Conservation (phyloP, 2,113 vertebrate species). For the Ceyx cyanopectus region DNA sequence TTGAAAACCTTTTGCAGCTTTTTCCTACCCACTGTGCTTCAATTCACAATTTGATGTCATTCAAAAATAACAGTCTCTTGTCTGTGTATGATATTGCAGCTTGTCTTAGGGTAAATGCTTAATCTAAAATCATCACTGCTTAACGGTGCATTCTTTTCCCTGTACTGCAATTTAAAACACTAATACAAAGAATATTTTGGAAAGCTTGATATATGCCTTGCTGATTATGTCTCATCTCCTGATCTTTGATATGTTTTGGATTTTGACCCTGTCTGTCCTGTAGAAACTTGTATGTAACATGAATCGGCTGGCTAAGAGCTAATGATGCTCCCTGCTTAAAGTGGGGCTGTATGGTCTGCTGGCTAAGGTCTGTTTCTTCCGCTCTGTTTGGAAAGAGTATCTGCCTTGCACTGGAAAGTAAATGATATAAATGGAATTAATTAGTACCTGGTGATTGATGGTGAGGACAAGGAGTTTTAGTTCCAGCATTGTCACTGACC, state of each 20-base stretch:
- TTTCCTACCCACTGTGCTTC: conserved; percentile 37
- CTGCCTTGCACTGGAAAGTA: background rate
- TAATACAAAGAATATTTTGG: conserved; percentile 40
- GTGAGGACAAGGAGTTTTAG: background rate
- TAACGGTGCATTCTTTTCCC: conserved; percentile 18
- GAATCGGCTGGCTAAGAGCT: background rate
- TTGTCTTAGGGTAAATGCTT: conserved; percentile 31
- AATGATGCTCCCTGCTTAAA: conserved; percentile 13
- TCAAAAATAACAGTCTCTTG: conserved; percentile 45
- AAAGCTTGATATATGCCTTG: background rate
- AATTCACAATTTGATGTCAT: conserved; percentile 48
- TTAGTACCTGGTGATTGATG: background rate
- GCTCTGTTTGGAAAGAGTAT: background rate
- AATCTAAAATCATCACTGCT: conserved; percentile 3
- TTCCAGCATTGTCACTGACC: background rate
- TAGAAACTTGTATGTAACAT: background rate
- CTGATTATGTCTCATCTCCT: conserved; percentile 13
- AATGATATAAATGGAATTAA: conserved; percentile 4
- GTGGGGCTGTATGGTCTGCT: background rate
- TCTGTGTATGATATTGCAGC: conserved; percentile 11
- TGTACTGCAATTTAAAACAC: conserved; percentile 9
- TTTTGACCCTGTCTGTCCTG: conserved; percentile 29
- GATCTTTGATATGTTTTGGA: conserved; percentile 14
- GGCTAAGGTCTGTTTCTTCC: background rate
- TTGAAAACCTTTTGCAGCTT: background rate